Conservation (phyloP, 2,888 invertebrate species). For the Brenthis ino region DNA sequence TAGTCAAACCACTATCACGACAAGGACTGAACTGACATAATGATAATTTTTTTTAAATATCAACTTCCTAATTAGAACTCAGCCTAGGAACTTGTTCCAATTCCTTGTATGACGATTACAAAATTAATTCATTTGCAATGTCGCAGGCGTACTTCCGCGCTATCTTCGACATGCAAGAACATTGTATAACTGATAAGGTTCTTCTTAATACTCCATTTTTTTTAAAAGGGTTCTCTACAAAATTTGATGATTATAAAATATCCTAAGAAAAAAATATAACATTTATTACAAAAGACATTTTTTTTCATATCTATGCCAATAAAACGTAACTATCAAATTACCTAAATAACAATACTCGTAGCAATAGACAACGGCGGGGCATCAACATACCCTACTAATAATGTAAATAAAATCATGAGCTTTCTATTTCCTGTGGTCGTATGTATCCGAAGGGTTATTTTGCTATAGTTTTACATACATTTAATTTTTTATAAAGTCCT, state of each 20-base stretch:
- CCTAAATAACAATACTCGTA: no score
- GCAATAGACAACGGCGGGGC: no score
- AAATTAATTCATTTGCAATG: conserved; percentile 38
- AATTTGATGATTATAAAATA: background rate
- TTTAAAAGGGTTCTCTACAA: conserved; percentile 1
- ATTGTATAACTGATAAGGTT: conserved; percentile 29
- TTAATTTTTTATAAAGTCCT: no score
- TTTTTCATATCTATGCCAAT: no score
- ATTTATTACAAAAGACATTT: no score
- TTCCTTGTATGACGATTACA: conserved; percentile 29
- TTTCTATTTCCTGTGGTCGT: no score
- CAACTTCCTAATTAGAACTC: conserved; percentile 13
- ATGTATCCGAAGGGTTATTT: no score
- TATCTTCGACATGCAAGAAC: conserved; percentile 14
- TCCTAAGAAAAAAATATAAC: no score
- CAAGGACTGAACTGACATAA: background rate
- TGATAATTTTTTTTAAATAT: background rate
- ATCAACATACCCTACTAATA: no score
- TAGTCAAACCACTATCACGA: background rate
- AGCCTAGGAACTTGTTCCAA: conserved; percentile 23
- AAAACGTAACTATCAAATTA: no score
- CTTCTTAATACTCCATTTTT: background rate
- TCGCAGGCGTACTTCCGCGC: conserved; percentile 29
- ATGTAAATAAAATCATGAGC: no score
- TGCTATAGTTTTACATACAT: no score